Conservation (phyloP, 1,140 invertebrate genomes). For the Drosophila repletoides region DNA sequence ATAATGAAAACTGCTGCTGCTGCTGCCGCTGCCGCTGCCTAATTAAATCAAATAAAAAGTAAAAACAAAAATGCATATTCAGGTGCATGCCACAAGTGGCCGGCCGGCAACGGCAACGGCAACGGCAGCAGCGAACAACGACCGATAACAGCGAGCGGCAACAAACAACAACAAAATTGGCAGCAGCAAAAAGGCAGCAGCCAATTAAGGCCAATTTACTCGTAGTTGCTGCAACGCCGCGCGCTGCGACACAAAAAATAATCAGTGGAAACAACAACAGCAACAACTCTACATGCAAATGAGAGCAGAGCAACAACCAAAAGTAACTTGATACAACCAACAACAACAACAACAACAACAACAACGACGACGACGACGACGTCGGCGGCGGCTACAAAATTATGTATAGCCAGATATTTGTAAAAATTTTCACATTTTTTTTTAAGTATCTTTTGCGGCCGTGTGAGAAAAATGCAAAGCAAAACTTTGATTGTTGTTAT, state of each 20-base stretch:
- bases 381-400: too few relatives aligned
- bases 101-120: constrained; percentile 54
- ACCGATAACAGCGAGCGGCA: constrained; percentile 73
- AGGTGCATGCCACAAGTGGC: constrained; percentile 73
- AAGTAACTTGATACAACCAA: constrained; percentile 70
- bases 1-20: constrained; percentile 61
- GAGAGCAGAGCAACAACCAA: constrained; percentile 65
- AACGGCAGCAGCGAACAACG: too few relatives aligned
- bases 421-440: constrained; percentile 37
- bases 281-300: constrained; percentile 61
- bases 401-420: constrained; percentile 49
- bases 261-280: constrained; percentile 58
- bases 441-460: constrained; percentile 17
- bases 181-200: constrained; percentile 59
- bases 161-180: constrained; percentile 54
- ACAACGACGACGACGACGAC: constrained; percentile 14
- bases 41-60: constrained; percentile 72
- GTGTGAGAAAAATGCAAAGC: constrained; percentile 43
- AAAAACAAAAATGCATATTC: constrained; percentile 35
- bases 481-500: constrained; percentile 10
- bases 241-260: constrained; percentile 72
- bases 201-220: constrained; percentile 80
- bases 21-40: constrained; percentile 22
- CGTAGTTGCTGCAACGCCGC: constrained; percentile 71
- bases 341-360: constrained; percentile 22